phyloP scores from a whole-genome alignment of 1,140 invertebrate species.

The Ephestia elutella region DNA sequence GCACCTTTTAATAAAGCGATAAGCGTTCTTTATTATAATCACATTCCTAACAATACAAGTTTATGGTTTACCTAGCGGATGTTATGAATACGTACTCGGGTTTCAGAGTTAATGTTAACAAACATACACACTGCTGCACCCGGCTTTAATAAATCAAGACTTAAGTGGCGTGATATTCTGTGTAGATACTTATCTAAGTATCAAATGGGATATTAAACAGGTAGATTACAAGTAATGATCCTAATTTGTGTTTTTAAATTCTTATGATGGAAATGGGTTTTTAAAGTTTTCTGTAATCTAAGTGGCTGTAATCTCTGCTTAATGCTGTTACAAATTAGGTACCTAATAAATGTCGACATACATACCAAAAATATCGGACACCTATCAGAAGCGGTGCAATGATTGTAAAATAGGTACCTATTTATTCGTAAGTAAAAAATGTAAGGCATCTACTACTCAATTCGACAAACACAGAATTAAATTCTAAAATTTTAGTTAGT shows the following conservation, averaged over 20 bases:
- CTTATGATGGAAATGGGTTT: neutral
- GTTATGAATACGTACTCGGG: constrained; percentile 49
- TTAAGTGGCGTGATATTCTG: neutral
- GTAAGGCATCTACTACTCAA: too few species aligned
- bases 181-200: constrained; percentile 2
- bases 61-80: constrained; percentile 44
- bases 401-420: too few species aligned
- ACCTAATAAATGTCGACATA: too few species aligned
- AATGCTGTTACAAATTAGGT: too few species aligned
- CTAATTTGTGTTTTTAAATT: neutral
- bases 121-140: constrained; percentile 16
- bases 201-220: neutral
- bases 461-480: too few species aligned
- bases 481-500: too few species aligned
- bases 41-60: constrained; percentile 46
- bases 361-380: too few species aligned
- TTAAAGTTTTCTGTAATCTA: too few species aligned
- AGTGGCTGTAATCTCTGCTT: too few species aligned
- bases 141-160: constrained; percentile 6
- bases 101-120: constrained; percentile 37
- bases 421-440: too few species aligned
- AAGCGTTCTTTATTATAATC: constrained; percentile 42
- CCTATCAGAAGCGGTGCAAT: too few species aligned
- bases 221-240: neutral
- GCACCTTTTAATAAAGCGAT: constrained; percentile 21